A percentile compares a stretch with the other conserved stretches of the same genome.
Conservation (phyloP, 2,888 invertebrate species). For the Ophion obscuratus region DNA sequence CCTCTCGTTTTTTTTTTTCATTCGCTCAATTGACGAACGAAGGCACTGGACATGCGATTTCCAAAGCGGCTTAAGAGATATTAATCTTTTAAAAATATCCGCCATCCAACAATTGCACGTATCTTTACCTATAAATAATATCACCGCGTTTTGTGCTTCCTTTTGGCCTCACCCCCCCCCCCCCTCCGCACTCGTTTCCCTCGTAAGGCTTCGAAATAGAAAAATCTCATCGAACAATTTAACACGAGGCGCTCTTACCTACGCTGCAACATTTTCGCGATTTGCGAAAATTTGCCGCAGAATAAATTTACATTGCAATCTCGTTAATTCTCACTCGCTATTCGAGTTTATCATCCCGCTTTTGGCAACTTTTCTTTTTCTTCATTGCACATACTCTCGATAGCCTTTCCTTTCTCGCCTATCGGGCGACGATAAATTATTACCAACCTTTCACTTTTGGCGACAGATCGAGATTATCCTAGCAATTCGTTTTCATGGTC, state of each 20-base stretch:
- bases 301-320: not conserved
- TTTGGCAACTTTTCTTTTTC: conserved; percentile 4
- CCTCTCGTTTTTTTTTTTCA: not conserved
- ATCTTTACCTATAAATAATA: conserved; percentile 30
- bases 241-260: not conserved
- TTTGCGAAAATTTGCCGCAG: too few species aligned
- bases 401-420: not conserved
- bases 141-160: conserved; percentile 40
- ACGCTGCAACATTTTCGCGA: not conserved
- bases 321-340: not conserved
- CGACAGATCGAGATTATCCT: not conserved
- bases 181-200: not conserved
- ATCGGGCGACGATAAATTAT: conserved; percentile 20
- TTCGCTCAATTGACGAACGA: conserved; percentile 13
- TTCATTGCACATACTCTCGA: conserved; percentile 20
- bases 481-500: not conserved
- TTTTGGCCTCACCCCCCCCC: not conserved
- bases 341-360: not conserved
- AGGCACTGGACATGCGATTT: conserved; percentile 41
- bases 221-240: conserved; percentile 20
- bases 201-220: not conserved
- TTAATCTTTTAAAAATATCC: conserved; percentile 42
- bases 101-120: conserved; percentile 11
- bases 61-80: conserved; percentile 18
- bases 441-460: not conserved